Evolutionary conservation across 53 echinoderm and acorn worm genomes (phyloP).

Genomic region (Holothuria scabra): DNA sequence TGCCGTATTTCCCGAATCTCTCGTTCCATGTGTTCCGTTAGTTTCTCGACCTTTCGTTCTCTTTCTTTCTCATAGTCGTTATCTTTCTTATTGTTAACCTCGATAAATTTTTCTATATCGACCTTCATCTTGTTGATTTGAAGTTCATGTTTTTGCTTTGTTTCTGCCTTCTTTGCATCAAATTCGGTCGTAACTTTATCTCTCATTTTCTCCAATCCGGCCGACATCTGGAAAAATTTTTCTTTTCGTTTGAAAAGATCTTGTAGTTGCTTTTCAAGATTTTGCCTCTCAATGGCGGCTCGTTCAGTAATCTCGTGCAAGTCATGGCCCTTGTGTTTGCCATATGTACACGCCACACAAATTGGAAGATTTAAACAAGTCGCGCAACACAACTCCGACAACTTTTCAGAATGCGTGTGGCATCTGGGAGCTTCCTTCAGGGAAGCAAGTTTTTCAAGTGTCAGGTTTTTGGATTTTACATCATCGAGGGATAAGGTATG

Average conservation of each 20-base stretch:
- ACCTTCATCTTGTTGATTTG: not conserved
- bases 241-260: not conserved
- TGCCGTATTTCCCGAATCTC: not conserved
- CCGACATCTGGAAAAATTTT: not conserved
- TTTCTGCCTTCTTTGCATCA: not conserved
- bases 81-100: not conserved
- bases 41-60: not conserved
- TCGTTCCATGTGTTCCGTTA: not conserved
- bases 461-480: not conserved
- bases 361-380: not conserved
- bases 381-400: not conserved
- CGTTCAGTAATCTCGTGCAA: conserved; percentile 3
- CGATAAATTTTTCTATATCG: not conserved
- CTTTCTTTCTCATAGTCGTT: not conserved
- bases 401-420: not conserved
- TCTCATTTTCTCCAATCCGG: not conserved
- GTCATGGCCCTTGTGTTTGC: conserved; percentile 39
- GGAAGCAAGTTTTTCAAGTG: conserved; percentile 20
- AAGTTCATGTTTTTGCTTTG: not conserved
- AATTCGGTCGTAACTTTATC: not conserved
- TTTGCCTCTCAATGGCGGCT: not conserved
- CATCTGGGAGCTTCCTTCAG: conserved; percentile 26
- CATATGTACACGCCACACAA: conserved; percentile 31
- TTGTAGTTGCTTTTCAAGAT: not conserved
- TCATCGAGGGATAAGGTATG: not conserved